Base-by-base conservation (phyloP, 2,113 vertebrate genomes). In the Varanus salvator region DNA sequence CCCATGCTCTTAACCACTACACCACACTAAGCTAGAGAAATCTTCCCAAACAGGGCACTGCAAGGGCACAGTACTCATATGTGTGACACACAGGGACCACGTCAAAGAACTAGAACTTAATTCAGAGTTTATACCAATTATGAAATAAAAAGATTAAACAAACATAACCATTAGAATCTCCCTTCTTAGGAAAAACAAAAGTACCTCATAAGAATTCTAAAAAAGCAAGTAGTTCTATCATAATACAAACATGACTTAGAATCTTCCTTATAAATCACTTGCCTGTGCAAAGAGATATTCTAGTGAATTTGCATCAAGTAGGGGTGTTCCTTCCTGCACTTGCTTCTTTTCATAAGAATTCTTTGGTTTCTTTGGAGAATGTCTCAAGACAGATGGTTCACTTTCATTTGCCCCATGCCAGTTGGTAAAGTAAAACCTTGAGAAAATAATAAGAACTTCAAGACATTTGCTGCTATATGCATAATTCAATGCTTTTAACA, bases 241-340 rank as follows among this genome's bases (percentile, higher is more conserved):
- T 48, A 83, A n/a, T 19, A 75, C 4, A 14, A 48, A 17, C 75
- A 66, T 0, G 1, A 0, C 75, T 69, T 87, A 77, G 19, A n/a
- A 2, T 1, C 74, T 3, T n/a, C 76, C 88, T 76, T 74, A 60
- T 64, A 54, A 1, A 80, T 19, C 1, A 91, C 94, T 87, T 90
- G 99, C 99, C 98, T 99, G 99, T 0, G 98, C 97, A 96, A 99
- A 99, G 87, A 99, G 97, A 93, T 99, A 99, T 25, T 99, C 97
- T 31, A 99, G 93, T 0, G 99, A 99, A 57, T 90, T 93, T 8
- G 97, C 97, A 1, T 99, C 99, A 1, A 99, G 97, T 0, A 99
- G 95, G 3, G 98, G 98, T 0, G 97, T 98, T 64, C 98, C 98
- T 78, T 98, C 98, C 0, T 97, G 96, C 15, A 87, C 93, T 90